A percentile compares a stretch with the other conserved stretches of the same genome.
Conservation (phyloP, 2,888 invertebrate genomes). For the Netelia inedita region DNA sequence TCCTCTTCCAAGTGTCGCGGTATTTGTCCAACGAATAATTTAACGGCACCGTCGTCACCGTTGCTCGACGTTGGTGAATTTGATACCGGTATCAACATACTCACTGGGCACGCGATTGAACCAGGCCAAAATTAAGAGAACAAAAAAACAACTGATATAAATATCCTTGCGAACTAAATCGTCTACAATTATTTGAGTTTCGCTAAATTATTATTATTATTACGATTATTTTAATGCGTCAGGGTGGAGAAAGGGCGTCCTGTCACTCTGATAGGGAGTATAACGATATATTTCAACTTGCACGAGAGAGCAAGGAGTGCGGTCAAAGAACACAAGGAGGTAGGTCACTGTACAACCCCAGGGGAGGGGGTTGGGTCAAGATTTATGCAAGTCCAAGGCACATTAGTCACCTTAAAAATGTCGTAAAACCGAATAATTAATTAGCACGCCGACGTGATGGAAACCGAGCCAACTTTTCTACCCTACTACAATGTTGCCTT, state of each 20-base stretch:
- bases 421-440: slow-evolving; percentile 70
- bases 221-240: slow-evolving; percentile 21
- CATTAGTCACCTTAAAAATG: slow-evolving; percentile 74
- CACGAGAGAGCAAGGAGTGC: slow-evolving; percentile 50
- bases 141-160: slow-evolving; percentile 14
- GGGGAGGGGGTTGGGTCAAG: slow-evolving; percentile 65
- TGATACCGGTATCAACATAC: slow-evolving; percentile 82
- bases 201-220: slow-evolving; percentile 30
- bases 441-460: slow-evolving; percentile 33
- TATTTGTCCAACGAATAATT: slow-evolving; percentile 97
- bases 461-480: slow-evolving; percentile 25
- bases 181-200: slow-evolving; percentile 1
- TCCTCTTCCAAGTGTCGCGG: slow-evolving; percentile 95
- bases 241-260: neutral
- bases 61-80: slow-evolving; percentile 84
- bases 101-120: slow-evolving; percentile 30
- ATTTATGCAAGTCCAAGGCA: slow-evolving; percentile 76
- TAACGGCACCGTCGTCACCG: slow-evolving; percentile 88
- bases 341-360: slow-evolving; percentile 55
- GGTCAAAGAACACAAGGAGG: slow-evolving; percentile 56
- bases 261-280: slow-evolving; percentile 29
- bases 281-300: slow-evolving; percentile 64
- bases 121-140: neutral
- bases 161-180: neutral
- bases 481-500: neutral